Percentiles rank a stretch among this genome's conserved stretches.
phyloP scores from a whole-genome alignment of 2,113 vertebrate species.

The Hiodon alosoides region DNA sequence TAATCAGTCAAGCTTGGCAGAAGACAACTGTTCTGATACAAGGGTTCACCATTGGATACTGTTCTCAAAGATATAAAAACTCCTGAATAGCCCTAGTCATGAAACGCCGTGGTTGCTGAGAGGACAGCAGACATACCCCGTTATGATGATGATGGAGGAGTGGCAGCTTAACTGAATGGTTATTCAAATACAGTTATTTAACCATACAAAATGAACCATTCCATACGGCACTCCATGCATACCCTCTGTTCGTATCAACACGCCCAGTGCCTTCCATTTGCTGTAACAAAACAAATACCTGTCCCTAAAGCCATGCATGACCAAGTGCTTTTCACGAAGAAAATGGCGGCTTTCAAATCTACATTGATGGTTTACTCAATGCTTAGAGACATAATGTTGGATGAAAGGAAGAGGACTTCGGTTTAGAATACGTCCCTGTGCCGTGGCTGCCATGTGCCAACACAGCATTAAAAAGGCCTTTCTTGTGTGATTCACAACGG shows the following conservation, averaged over 20 bases:
- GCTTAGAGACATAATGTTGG: conserved; percentile 16
- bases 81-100: too few species aligned
- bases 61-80: not conserved
- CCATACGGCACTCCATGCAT: too few species aligned
- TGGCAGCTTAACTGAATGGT: too few species aligned
- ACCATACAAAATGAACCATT: too few species aligned
- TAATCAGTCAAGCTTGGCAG: not conserved
- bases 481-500: not conserved
- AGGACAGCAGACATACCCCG: too few species aligned
- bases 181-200: too few species aligned
- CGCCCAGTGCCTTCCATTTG: not conserved
- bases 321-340: conserved; percentile 32
- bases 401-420: not conserved
- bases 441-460: too few species aligned
- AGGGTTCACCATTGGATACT: not conserved
- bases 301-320: conserved; percentile 31
- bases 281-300: conserved; percentile 27
- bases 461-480: not conserved
- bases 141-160: too few species aligned
- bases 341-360: conserved; percentile 30
- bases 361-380: conserved; percentile 32
- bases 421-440: not conserved
- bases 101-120: too few species aligned
- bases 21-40: conserved; percentile 1
- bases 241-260: not conserved